These are phyloP conservation scores for Hydrocynus forskahlii DNA, from an alignment of 2,797 vertebrate genomes.

Conservation along the genomic window DNA sequence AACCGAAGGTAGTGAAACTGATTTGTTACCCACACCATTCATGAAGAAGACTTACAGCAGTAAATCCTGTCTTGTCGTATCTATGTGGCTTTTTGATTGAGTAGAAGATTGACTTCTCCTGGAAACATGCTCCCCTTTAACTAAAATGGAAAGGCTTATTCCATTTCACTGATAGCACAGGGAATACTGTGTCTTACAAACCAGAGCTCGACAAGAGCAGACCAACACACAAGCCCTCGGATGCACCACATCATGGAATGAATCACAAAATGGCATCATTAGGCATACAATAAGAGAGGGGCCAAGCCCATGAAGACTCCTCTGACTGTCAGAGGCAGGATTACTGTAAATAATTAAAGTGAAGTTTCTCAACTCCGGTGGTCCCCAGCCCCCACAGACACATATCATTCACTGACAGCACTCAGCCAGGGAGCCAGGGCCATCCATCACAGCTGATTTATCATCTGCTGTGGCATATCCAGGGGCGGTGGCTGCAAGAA, in stretches of 20 bases:
- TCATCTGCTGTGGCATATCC: slow-evolving; percentile 18
- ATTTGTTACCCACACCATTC: not conserved
- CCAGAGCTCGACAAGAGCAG: slow-evolving; percentile 2
- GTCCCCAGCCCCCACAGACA: slow-evolving; percentile 55
- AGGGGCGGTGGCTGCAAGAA: not conserved
- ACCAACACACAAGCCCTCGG: slow-evolving; percentile 7
- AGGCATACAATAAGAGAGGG: slow-evolving; percentile 59
- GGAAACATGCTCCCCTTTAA: not conserved
- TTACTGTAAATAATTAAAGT: slow-evolving; percentile 70
- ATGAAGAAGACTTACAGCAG: not conserved
- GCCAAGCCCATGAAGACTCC: slow-evolving; percentile 68
- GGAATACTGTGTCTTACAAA: not conserved
- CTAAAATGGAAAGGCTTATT: slow-evolving; percentile 9
- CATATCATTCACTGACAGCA: slow-evolving; percentile 29
- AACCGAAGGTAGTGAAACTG: not conserved
- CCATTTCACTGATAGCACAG: slow-evolving; percentile 5
- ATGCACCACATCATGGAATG: slow-evolving; percentile 61
- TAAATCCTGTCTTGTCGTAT: slow-evolving; percentile 25
- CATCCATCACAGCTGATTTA: slow-evolving; percentile 37
- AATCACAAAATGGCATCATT: slow-evolving; percentile 68
- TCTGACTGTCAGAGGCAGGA: slow-evolving; percentile 60
- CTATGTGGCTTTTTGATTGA: slow-evolving; percentile 7
- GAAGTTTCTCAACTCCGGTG: slow-evolving; percentile 64
- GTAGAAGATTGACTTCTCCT: slow-evolving; percentile 17
- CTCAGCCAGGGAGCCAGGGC: slow-evolving; percentile 10